phyloP scores from a whole-genome alignment of 1,140 invertebrate species.

The Arion vulgaris region DNA sequence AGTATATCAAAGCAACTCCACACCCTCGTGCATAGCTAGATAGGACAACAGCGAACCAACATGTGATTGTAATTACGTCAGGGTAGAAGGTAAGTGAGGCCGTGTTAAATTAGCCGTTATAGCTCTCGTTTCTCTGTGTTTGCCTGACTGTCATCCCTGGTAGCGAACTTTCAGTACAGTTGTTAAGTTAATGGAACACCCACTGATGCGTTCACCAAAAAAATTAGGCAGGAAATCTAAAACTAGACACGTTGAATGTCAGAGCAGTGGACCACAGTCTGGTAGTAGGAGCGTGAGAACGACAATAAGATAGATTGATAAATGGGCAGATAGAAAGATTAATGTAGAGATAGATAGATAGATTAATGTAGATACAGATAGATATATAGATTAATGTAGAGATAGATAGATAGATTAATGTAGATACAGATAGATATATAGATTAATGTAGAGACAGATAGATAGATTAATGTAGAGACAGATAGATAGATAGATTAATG shows the following conservation, averaged over 20 bases:
- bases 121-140: background rate
- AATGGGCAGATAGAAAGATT: background rate
- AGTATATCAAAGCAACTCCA: no score
- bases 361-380: background rate
- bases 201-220: background rate
- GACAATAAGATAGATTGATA: background rate
- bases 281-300: background rate
- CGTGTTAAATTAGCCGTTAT: background rate
- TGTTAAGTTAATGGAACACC: slow-evolving; percentile 12
- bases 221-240: background rate
- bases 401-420: background rate
- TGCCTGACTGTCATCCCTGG: background rate
- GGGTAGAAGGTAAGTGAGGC: background rate
- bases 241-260: background rate
- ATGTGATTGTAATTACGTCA: background rate
- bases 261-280: background rate
- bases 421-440: background rate
- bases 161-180: background rate
- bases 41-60: no score
- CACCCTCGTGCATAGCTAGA: no score
- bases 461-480: no score
- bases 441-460: no score
- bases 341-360: background rate
- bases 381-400: background rate
- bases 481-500: no score